These are phyloP conservation scores for Geophilus truncorum DNA, from an alignment of 2,888 invertebrate genomes.

Conservation along the genomic window DNA sequence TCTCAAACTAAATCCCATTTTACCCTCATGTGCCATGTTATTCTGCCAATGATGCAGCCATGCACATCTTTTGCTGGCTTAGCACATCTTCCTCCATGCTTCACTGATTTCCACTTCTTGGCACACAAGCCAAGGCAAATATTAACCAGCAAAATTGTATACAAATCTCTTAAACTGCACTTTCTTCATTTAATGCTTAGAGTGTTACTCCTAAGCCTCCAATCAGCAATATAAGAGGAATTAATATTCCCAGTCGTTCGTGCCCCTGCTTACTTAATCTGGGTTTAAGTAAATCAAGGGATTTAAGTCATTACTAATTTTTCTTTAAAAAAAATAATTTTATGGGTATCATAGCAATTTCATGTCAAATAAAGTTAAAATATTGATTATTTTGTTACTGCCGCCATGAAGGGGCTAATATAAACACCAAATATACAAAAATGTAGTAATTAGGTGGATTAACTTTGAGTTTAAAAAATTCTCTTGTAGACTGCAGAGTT, in stretches of 20 bases:
- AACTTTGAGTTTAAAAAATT: no score
- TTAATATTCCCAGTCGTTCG: background rate
- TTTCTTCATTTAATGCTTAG: background rate
- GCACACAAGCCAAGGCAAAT: background rate
- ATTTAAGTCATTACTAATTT: background rate
- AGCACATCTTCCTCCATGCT: slow-evolving; percentile 14
- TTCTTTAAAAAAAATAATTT: no score
- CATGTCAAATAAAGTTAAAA: no score
- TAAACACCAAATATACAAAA: no score
- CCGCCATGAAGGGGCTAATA: no score
- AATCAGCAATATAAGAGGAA: background rate
- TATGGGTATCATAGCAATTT: no score
- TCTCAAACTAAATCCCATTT: background rate
- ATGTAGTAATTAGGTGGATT: no score
- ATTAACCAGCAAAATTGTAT: background rate
- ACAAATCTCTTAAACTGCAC: slow-evolving; percentile 2
- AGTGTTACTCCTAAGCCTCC: background rate
- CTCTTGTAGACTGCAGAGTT: no score
- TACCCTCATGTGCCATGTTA: slow-evolving; percentile 12
- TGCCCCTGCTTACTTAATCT: background rate
- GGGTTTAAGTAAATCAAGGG: background rate
- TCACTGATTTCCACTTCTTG: background rate
- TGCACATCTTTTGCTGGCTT: slow-evolving; percentile 16
- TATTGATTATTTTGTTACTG: no score
- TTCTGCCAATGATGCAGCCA: slow-evolving; percentile 16